Evolutionary conservation across 2,888 invertebrate genomes (phyloP).

Genomic region (Pterostichus niger): DNA sequence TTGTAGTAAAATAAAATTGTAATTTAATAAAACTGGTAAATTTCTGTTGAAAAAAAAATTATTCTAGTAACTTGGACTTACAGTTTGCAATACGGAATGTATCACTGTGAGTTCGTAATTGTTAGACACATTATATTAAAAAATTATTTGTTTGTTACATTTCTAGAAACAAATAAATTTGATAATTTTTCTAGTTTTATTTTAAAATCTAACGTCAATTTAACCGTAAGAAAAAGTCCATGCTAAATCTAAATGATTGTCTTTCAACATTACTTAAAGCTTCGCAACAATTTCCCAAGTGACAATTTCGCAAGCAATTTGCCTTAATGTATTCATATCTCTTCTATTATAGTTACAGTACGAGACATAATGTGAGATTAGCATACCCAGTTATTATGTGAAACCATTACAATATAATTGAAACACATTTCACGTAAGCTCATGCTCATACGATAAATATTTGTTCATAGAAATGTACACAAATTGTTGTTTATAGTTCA

Average conservation of each 20-base stretch:
- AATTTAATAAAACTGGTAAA: too few relatives aligned
- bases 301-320: slow-evolving; percentile 23
- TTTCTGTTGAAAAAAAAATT: too few relatives aligned
- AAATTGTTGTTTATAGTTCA: neutral
- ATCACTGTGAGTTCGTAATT: too few relatives aligned
- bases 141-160: too few relatives aligned
- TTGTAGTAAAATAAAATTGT: too few relatives aligned
- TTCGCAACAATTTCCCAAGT: slow-evolving; percentile 5
- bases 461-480: neutral
- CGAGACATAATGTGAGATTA: slow-evolving; percentile 30
- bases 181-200: too few relatives aligned
- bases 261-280: slow-evolving; percentile 3
- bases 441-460: slow-evolving; percentile 3
- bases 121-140: too few relatives aligned
- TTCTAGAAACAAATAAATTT: too few relatives aligned
- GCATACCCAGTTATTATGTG: slow-evolving; percentile 40
- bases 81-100: too few relatives aligned
- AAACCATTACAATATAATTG: slow-evolving; percentile 28
- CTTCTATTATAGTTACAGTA: slow-evolving; percentile 10
- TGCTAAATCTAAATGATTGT: neutral
- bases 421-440: slow-evolving; percentile 7
- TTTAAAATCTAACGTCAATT: neutral
- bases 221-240: neutral
- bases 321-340: slow-evolving; percentile 25
- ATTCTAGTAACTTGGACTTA: too few relatives aligned